Evolutionary conservation across 2,888 invertebrate genomes (phyloP).

Genomic region (Pherbina coryleti): DNA sequence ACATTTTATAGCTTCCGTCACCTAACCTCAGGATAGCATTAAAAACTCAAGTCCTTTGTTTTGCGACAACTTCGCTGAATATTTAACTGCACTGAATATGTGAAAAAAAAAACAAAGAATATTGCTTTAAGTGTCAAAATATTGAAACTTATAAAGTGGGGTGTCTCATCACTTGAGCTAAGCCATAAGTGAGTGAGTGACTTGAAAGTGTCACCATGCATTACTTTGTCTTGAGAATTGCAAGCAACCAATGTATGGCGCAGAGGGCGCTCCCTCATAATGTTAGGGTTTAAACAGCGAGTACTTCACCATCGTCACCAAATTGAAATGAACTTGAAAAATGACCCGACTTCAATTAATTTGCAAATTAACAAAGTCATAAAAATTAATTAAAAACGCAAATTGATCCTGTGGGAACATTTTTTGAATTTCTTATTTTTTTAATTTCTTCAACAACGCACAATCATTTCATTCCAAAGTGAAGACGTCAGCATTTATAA

Average conservation of each 20-base stretch:
- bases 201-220: neutral
- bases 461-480: neutral
- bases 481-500: conserved; percentile 15
- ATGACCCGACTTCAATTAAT: conserved; percentile 50
- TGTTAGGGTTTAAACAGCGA: neutral
- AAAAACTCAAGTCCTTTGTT: neutral
- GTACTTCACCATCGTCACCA: neutral
- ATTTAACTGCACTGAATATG: too few species aligned
- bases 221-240: neutral
- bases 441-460: neutral
- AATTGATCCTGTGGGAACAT: conserved; percentile 38
- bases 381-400: conserved; percentile 44
- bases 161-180: neutral
- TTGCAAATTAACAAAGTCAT: conserved; percentile 52
- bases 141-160: neutral
- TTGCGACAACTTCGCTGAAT: neutral
- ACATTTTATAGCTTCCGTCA: neutral
- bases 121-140: neutral
- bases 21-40: neutral
- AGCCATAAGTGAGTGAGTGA: neutral
- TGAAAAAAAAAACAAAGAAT: neutral
- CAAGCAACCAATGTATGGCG: neutral
- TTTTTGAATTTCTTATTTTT: neutral
- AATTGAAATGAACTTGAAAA: conserved; percentile 36
- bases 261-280: neutral